A percentile compares a stretch with the other conserved stretches of the same genome.
These are phyloP conservation scores for Pseudomyrmex gracilis DNA, from an alignment of 1,140 invertebrate genomes.

Conservation along the genomic window DNA sequence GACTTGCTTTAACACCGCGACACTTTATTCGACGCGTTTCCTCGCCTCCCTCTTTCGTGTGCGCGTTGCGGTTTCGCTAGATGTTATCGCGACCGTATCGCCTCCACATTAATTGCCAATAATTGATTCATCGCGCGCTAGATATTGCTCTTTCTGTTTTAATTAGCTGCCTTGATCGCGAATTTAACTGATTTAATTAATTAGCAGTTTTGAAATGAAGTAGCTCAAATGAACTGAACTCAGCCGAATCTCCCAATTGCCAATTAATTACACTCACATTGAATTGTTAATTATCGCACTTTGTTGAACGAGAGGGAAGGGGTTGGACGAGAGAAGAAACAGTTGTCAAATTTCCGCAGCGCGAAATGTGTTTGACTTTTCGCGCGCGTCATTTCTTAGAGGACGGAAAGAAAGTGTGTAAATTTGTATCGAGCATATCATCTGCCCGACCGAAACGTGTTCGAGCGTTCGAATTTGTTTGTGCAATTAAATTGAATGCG, in stretches of 20 bases:
- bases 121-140: conserved; percentile 27
- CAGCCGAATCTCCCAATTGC: not conserved
- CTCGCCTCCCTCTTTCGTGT: not conserved
- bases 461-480: conserved; percentile 8
- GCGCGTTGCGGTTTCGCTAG: conserved; percentile 22
- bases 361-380: too few species aligned
- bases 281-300: conserved; percentile 6
- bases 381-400: too few species aligned
- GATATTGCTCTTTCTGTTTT: conserved; percentile 50
- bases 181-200: conserved; percentile 51
- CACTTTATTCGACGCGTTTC: conserved; percentile 57
- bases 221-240: conserved; percentile 22
- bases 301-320: too few species aligned
- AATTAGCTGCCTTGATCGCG: conserved; percentile 35
- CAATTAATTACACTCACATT: conserved; percentile 5
- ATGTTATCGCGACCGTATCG: conserved; percentile 33
- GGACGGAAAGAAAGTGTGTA: not conserved
- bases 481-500: conserved; percentile 24
- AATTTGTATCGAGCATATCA: not conserved
- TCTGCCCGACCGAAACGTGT: not conserved
- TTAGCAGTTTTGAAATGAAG: not conserved
- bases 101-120: conserved; percentile 11
- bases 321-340: not conserved
- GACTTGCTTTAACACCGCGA: conserved; percentile 32
- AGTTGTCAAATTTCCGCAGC: too few species aligned